Conservation (phyloP, 1,140 invertebrate genomes). For the Drosophila nikananu region DNA sequence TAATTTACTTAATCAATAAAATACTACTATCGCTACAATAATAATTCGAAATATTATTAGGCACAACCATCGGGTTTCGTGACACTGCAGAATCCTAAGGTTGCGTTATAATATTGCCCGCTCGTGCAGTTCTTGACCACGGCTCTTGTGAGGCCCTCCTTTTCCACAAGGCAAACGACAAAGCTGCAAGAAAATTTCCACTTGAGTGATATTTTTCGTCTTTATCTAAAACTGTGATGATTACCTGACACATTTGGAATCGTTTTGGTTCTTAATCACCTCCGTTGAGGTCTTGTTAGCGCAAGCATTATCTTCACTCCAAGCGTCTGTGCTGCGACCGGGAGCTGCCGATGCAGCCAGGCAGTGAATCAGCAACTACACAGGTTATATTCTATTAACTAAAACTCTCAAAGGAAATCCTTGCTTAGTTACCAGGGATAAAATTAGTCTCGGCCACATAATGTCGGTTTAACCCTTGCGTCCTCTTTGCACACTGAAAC, state of each 20-base stretch:
- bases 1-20: background rate
- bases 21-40: background rate
- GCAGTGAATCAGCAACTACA: conserved; percentile 15
- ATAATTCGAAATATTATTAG: background rate
- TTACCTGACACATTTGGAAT: conserved; percentile 50
- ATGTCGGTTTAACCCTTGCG: conserved; percentile 17
- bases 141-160: background rate
- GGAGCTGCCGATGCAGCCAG: conserved; percentile 10
- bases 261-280: conserved; percentile 32
- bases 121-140: conserved; percentile 17
- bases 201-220: background rate
- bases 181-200: conserved; percentile 8
- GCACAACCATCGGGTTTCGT: conserved; percentile 4
- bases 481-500: conserved; percentile 31
- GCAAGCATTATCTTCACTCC: conserved; percentile 34
- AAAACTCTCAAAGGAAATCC: background rate
- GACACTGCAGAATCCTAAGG: background rate
- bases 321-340: background rate
- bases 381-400: background rate
- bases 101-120: conserved; percentile 6
- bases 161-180: conserved; percentile 8
- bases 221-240: no score
- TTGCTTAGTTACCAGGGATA: conserved; percentile 22
- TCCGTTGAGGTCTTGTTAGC: background rate
- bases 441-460: conserved; percentile 30